These are phyloP conservation scores for Sussaba pulchella DNA, from an alignment of 2,888 invertebrate genomes.

Conservation along the genomic window DNA sequence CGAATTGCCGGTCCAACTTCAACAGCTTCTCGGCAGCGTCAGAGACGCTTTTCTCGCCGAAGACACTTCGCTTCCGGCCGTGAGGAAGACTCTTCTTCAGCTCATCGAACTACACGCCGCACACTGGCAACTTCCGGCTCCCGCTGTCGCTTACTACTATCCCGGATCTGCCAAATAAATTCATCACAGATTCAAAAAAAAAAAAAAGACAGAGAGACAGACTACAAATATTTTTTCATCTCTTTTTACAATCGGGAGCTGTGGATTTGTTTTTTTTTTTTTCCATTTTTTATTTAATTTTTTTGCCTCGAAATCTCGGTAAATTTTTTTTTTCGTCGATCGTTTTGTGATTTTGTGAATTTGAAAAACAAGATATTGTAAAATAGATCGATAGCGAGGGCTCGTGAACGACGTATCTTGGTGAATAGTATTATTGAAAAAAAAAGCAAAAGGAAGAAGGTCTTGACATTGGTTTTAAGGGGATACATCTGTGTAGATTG, in stretches of 20 bases:
- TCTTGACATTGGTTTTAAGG: too few relatives aligned
- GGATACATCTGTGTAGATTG: too few relatives aligned
- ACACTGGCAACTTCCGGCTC: constrained; percentile 95
- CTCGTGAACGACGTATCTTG: too few relatives aligned
- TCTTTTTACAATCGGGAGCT: constrained; percentile 8
- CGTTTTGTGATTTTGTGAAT: too few relatives aligned
- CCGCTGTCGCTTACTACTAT: constrained; percentile 95
- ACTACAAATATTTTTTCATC: neutral
- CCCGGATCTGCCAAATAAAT: constrained; percentile 85
- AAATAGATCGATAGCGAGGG: too few relatives aligned
- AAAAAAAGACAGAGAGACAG: too few relatives aligned
- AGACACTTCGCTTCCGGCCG: constrained; percentile 89
- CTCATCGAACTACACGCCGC: constrained; percentile 96
- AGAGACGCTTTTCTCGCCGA: constrained; percentile 94
- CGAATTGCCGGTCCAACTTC: constrained; percentile 92
- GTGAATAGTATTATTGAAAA: too few relatives aligned
- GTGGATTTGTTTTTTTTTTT: neutral
- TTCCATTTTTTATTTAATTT: too few relatives aligned
- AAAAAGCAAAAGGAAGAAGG: too few relatives aligned
- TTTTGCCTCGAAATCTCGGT: neutral
- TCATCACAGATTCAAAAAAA: neutral
- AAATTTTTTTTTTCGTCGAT: neutral
- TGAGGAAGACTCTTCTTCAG: constrained; percentile 94
- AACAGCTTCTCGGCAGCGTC: constrained; percentile 91
- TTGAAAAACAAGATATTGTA: too few relatives aligned